Base-by-base conservation (phyloP, 2,797 vertebrate species). In the Enteromius thamalakanensis region DNA sequence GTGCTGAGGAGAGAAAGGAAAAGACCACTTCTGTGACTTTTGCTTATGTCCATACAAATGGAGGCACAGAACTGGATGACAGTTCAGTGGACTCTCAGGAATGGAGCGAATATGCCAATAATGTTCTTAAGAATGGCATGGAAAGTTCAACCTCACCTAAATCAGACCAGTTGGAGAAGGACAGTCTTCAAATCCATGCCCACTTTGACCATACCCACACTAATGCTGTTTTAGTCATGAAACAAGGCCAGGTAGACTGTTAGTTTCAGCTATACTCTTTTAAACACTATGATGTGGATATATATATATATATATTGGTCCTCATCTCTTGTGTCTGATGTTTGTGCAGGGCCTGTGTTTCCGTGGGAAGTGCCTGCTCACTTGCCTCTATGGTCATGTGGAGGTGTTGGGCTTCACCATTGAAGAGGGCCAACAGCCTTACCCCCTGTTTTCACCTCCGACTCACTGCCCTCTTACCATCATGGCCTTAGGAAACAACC, bases 351-450 rank as follows among this genome's bases (percentile, higher is more conserved):
- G 86, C 4, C 91, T 98, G 90, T 95, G 96, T 78, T 98, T 98
- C 77, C 93, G 94, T 0, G 98, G 98, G 1, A 95, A 95, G 53
- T 97, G 97, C 72, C 91, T 94, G n/a, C 76, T 99, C 91, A 96
- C 95, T 0, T 99, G 97, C 88, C 91, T 99, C 15, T 96, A 95
- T 0, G 97, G 97, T 2, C 94, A 95, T 0, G 95, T 98, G n/a
- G 95, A 95, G 26, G 95, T 99, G 32, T 89, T 96, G 84, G 98
- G 97, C 1, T 96, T 97, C 88, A 94, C 92, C 42, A 93, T 98
- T 0, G 93, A 92, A 68, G 94, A 95, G 75, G 96, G 96, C 19
- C 97, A 98, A 88, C 95, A 96, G 86, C 90, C 95, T 0, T 96
- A 94, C 51, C 94, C 94, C 0, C 90, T 98, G 42, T 97, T 95